Evolutionary conservation across 2,113 vertebrate species (phyloP).

Genomic region (Delphinus delphis): DNA sequence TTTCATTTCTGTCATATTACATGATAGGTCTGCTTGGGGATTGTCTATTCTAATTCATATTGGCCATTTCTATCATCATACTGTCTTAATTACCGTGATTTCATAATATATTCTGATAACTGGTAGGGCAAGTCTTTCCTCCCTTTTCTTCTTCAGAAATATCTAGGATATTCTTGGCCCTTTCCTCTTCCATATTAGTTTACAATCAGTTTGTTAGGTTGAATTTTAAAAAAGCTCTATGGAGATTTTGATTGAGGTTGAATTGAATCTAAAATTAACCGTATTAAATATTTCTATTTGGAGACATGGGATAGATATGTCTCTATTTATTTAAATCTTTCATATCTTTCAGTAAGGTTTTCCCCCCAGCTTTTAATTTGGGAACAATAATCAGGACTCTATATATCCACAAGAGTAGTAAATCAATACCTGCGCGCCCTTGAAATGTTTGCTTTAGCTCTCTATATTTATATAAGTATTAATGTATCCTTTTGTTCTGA

Average conservation of each 20-base stretch:
- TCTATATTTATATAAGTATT: background rate
- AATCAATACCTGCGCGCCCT: background rate
- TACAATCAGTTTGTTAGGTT: constrained; percentile 1
- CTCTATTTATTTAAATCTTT: background rate
- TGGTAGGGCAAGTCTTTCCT: background rate
- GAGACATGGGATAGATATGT: background rate
- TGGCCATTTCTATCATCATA: background rate
- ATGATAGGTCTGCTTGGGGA: background rate
- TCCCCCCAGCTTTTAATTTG: background rate
- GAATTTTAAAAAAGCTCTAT: background rate
- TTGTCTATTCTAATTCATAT: background rate
- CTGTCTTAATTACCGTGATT: background rate
- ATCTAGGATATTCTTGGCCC: background rate
- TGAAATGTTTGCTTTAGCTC: background rate
- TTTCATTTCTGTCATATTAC: background rate
- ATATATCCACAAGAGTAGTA: background rate
- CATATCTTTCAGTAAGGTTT: background rate
- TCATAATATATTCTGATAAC: background rate
- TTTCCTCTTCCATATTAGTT: background rate
- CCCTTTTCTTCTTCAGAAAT: constrained; percentile 22
- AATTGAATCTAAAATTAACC: background rate
- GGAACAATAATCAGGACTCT: background rate
- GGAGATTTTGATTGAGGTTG: background rate
- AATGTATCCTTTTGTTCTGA: background rate
- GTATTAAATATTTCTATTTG: background rate